A percentile compares a stretch with the other conserved stretches of the same genome.
phyloP scores from a whole-genome alignment of 2,888 invertebrate species.

The Dichetophora obliterata region DNA sequence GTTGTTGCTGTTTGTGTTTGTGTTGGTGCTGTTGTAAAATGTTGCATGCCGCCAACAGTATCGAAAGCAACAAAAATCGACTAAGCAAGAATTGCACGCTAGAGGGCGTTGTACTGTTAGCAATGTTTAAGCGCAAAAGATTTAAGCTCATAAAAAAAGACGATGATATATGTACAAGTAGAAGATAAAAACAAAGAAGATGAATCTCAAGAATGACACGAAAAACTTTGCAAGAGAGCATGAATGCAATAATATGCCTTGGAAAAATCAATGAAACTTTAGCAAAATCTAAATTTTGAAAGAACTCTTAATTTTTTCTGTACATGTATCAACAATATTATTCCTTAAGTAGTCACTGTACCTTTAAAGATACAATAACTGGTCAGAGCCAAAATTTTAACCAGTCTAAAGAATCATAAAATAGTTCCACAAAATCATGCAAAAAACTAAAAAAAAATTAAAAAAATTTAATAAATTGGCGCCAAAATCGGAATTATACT shows the following conservation, averaged over 20 bases:
- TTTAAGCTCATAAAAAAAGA: not conserved
- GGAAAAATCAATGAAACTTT: not conserved
- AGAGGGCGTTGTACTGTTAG: slow-evolving; percentile 37
- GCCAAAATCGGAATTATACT: too few relatives aligned
- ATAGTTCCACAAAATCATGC: too few relatives aligned
- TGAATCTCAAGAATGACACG: not conserved
- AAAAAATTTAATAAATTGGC: too few relatives aligned
- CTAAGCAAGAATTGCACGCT: slow-evolving; percentile 30
- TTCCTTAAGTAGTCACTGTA: too few relatives aligned
- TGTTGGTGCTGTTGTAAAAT: slow-evolving; percentile 14
- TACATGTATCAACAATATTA: too few relatives aligned
- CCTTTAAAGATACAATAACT: too few relatives aligned
- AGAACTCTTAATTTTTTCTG: too few relatives aligned
- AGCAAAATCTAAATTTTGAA: not conserved
- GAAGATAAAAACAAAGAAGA: not conserved
- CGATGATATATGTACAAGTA: too few relatives aligned
- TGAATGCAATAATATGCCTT: not conserved
- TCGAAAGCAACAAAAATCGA: not conserved
- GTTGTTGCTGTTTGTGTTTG: too few relatives aligned
- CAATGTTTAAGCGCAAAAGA: not conserved
- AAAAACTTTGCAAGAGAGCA: not conserved
- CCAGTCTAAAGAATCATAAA: too few relatives aligned
- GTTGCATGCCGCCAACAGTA: slow-evolving; percentile 21
- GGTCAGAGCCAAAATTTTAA: too few relatives aligned
- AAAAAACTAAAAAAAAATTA: too few relatives aligned